Evolutionary conservation across 2,888 invertebrate genomes (phyloP).

Genomic region (Agapetus fuscipes): DNA sequence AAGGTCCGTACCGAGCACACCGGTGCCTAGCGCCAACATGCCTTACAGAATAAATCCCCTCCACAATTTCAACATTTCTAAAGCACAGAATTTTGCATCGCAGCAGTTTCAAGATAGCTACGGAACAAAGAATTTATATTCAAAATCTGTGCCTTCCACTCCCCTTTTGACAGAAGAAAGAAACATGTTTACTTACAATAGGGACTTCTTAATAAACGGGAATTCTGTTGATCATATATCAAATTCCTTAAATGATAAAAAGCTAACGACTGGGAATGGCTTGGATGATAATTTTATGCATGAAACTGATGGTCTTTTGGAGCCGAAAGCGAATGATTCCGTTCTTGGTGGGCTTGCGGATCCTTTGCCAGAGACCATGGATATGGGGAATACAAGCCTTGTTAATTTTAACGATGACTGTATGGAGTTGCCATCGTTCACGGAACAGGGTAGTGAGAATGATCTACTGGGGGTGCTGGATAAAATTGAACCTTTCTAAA

Average conservation of each 20-base stretch:
- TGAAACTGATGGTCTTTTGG: conserved; percentile 7
- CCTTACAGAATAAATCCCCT: conserved; percentile 40
- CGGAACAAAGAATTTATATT: conserved; percentile 29
- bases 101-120: conserved; percentile 32
- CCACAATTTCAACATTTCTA: conserved; percentile 35
- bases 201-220: conserved; percentile 53
- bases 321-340: conserved; percentile 4
- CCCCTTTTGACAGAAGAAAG: conserved; percentile 49
- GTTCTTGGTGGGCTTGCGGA: conserved; percentile 6
- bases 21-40: too few relatives aligned
- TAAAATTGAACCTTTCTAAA: conserved; percentile 2
- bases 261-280: background rate
- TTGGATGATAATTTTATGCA: conserved; percentile 7
- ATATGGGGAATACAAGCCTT: conserved; percentile 12
- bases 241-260: conserved; percentile 9
- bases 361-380: conserved; percentile 11
- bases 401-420: conserved; percentile 14
- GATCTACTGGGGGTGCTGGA: conserved; percentile 12
- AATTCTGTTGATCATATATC: conserved; percentile 38
- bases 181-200: conserved; percentile 48
- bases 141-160: conserved; percentile 70
- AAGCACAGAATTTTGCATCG: conserved; percentile 28
- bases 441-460: conserved; percentile 14
- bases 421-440: conserved; percentile 10
- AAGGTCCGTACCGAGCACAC: conserved; percentile 61